These are phyloP conservation scores for Shargacucullia verbasci DNA, from an alignment of 2,888 invertebrate species.

Conservation along the genomic window DNA sequence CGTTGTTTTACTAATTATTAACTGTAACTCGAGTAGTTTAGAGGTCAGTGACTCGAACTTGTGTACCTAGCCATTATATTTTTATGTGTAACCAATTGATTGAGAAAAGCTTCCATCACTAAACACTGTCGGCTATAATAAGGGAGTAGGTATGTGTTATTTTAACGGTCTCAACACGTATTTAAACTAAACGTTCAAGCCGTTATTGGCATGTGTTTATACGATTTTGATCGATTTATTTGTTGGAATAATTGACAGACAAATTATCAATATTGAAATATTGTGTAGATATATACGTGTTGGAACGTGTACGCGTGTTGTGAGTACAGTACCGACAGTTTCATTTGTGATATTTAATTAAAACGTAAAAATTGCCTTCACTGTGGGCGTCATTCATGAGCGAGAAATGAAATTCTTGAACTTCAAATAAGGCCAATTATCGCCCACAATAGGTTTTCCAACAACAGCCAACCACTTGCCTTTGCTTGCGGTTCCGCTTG, in stretches of 20 bases:
- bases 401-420: constrained; percentile 13
- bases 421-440: constrained; percentile 33
- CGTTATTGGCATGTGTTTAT: constrained; percentile 20
- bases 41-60: constrained; percentile 72
- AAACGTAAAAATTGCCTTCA: constrained; percentile 37
- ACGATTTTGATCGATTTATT: constrained; percentile 35
- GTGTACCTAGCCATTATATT: constrained; percentile 68
- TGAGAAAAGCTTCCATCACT: constrained; percentile 47
- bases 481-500: constrained; percentile 8
- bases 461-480: constrained; percentile 18
- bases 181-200: constrained; percentile 28
- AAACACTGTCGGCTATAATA: constrained; percentile 38
- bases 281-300: constrained; percentile 32
- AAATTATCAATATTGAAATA: constrained; percentile 22
- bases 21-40: constrained; percentile 77
- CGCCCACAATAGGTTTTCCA: constrained; percentile 26
- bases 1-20: constrained; percentile 83
- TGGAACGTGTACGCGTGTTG: constrained; percentile 37
- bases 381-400: constrained; percentile 20
- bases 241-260: constrained; percentile 33
- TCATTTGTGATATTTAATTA: constrained; percentile 30
- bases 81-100: constrained; percentile 70
- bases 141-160: constrained; percentile 41
- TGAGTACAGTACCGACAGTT: constrained; percentile 18
- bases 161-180: constrained; percentile 28